Base-by-base conservation (phyloP, 2,113 vertebrate genomes). In the Phaetusa simplex region DNA sequence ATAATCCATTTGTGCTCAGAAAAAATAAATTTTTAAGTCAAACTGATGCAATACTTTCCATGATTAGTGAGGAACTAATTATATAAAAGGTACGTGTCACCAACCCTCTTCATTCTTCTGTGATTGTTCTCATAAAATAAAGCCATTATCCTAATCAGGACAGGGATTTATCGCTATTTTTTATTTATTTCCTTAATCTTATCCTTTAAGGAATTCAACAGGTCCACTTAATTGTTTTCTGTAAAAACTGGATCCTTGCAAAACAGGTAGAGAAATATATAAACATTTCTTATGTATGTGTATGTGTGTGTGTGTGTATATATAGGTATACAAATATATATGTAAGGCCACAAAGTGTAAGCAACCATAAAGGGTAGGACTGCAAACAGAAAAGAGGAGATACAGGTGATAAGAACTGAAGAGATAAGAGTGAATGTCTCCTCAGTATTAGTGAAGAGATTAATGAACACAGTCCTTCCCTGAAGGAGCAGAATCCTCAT, bases 1-100 rank as follows among this genome's bases (percentile, higher is more conserved):
- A 82, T 45, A 85, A 91, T 66, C 92, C 82, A 71, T 96, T 93
- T 96, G 24, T 64, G 29, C 71, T 86, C 66, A 88, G n/a, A 36
- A 38, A 85, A 67, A 42, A 70, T 1, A 65, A 80, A 47, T 45
- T 4, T 66, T 26, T 30, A 58, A 81, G 27, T 81, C 7, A 88
- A 47, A 87, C 32, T 79, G 42, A 78, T 82, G 19, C 4, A 53
- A 29, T 9, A 26, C 6, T 73, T 78, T 42, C 64, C 14, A 34
- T 10, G 10, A 50, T 88, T 84, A 93, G 1, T 86, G 47, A 95
- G 36, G n/a, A 76, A 90, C 40, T 87, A 70, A 52, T 80, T 76
- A 38, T 36, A 43, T 79, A 93, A 93, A 77, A 10, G 32, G 32
- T 78, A 91, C 9, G 47, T 40, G 12, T 22, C 26, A 14, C 47